Base-by-base conservation (phyloP, 2,888 invertebrate genomes). In the Phlogophora meticulosa region DNA sequence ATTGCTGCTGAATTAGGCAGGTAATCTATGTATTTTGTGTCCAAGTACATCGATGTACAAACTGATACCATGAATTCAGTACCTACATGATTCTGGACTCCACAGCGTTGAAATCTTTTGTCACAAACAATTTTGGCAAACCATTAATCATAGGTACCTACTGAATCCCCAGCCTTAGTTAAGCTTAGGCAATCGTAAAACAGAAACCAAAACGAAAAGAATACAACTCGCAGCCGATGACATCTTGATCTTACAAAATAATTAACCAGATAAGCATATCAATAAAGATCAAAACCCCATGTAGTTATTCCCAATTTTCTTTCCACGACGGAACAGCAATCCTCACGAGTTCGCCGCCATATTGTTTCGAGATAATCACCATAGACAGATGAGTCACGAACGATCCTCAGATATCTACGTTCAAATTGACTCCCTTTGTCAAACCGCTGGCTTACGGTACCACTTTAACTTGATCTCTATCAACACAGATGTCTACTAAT, bases 351-450 rank as follows among this genome's bases (percentile, higher is more conserved):
- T 56, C 45, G 66, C 70, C 83, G 88, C 85, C 83, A 83, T 86
- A 87, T 85, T 88, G 85, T 88, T 87, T 87, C 84, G 80, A 93
- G 92, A 93, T 93, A 92, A 93, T 92, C 90, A 85, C 86, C 78
- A 76, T 76, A 86, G 91, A 90, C 87, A 88, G 92, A 91, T 91
- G 93, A 93, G 88, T 93, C 94, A 94, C 93, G 93, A 92, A 66
- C 89, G 90, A 91, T 92, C 85, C 84, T 79, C 78, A 90, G 94
- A 93, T 92, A 71, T 75, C 71, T 75, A 91, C 83, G 88, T 89
- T 90, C 85, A 88, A 91, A 91, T 92, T 85, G 89, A 87, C 87
- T 90, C 88, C 90, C 91, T 93, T 94, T 93, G 93, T 93, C 93
- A 92, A 90, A 88, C 88, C 88, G 86, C 86, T 82, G 76, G 59